A percentile compares a stretch with the other conserved stretches of the same genome.
Evolutionary conservation across 2,113 vertebrate genomes (phyloP).

Genomic region (Crotophaga sulcirostris): DNA sequence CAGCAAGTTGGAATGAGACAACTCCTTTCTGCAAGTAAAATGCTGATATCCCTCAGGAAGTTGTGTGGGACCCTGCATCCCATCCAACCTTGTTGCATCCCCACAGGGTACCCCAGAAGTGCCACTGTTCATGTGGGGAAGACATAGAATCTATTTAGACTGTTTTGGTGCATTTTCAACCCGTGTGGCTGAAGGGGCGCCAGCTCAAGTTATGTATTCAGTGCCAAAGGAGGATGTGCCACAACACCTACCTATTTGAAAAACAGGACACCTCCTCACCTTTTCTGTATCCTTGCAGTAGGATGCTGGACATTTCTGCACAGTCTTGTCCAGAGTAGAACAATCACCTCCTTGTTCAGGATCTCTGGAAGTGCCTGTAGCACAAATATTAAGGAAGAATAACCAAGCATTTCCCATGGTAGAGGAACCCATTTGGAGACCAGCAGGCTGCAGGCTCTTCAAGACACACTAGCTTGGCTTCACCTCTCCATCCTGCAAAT

Average conservation of each 20-base stretch:
- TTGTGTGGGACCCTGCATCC: fast-evolving
- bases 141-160: background rate
- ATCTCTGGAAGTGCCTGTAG: background rate
- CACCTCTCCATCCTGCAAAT: background rate
- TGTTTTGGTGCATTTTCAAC: background rate
- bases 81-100: background rate
- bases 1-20: background rate
- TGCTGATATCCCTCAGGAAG: background rate
- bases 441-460: background rate
- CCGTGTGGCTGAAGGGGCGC: background rate
- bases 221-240: background rate
- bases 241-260: background rate
- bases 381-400: background rate
- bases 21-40: background rate
- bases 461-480: fast-evolving
- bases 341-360: background rate
- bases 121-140: background rate
- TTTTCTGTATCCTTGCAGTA: background rate
- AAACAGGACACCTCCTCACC: background rate
- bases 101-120: background rate
- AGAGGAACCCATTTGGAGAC: background rate
- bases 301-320: background rate
- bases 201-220: background rate
- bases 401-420: background rate
- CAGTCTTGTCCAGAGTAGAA: background rate